A percentile compares a stretch with the other conserved stretches of the same genome.
These are phyloP conservation scores for Mystacornis crossleyi DNA, from an alignment of 2,113 vertebrate species.

Conservation along the genomic window DNA sequence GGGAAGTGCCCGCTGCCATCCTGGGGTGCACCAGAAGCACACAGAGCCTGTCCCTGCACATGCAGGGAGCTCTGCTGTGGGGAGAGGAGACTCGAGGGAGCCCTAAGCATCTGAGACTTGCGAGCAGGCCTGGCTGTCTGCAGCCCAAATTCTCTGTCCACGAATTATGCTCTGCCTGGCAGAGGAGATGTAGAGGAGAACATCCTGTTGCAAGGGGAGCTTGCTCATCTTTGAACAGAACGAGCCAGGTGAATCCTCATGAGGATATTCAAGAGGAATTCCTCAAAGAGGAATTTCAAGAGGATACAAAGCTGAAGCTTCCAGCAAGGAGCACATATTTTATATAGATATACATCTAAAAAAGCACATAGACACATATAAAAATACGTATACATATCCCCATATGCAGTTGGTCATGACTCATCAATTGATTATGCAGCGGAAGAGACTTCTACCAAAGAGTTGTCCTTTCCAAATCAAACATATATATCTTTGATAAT, in stretches of 20 bases:
- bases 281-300: background rate
- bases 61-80: background rate
- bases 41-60: background rate
- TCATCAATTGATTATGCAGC: constrained; percentile 45
- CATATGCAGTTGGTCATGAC: background rate
- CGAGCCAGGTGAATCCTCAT: background rate
- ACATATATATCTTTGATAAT: constrained; percentile 32
- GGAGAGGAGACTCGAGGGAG: background rate
- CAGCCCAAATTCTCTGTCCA: background rate
- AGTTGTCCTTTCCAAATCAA: constrained; percentile 56
- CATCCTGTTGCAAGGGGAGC: background rate
- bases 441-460: constrained; percentile 4
- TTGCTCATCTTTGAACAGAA: background rate
- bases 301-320: background rate
- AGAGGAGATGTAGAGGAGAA: background rate
- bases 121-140: background rate
- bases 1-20: background rate
- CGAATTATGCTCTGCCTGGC: background rate
- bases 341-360: background rate
- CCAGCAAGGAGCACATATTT: background rate
- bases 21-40: background rate
- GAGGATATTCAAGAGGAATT: no score
- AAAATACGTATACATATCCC: background rate
- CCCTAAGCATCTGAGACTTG: background rate
- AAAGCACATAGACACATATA: background rate